These are phyloP conservation scores for Holothuria scabra DNA, from an alignment of 53 echinoderm and acorn worm species.

Conservation along the genomic window DNA sequence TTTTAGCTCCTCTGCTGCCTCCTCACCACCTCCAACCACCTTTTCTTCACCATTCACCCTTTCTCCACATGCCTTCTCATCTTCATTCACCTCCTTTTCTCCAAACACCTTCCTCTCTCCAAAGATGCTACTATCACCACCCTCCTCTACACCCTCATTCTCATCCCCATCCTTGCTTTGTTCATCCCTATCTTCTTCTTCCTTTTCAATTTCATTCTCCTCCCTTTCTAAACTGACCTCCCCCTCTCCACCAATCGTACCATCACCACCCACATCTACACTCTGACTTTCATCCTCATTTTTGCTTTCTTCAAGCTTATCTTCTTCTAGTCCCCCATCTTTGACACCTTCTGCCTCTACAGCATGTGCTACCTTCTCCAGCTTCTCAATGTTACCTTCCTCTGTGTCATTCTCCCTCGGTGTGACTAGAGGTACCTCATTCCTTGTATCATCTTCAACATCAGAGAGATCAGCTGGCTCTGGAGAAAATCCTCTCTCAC, in stretches of 20 bases:
- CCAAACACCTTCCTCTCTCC: not conserved
- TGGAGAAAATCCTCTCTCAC: slow-evolving; percentile 28
- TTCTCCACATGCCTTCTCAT: too few relatives aligned
- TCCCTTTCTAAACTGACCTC: not conserved
- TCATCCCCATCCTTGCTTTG: not conserved
- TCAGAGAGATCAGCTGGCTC: slow-evolving; percentile 38
- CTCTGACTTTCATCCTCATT: not conserved
- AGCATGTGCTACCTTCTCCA: not conserved
- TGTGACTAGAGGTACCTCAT: not conserved
- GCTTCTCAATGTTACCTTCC: not conserved
- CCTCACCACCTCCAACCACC: not conserved
- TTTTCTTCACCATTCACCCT: not conserved
- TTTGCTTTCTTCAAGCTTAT: not conserved
- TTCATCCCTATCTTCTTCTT: too few relatives aligned
- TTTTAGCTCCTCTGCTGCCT: not conserved
- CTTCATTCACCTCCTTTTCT: not conserved
- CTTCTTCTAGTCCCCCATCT: slow-evolving; percentile 4
- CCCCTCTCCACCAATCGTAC: too few relatives aligned
- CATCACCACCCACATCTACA: not conserved
- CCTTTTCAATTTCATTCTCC: too few relatives aligned
- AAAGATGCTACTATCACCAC: too few relatives aligned
- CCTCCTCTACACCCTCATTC: not conserved
- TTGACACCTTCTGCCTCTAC: not conserved
- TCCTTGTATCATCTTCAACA: not conserved
- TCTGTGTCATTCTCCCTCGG: slow-evolving; percentile 7